Evolutionary conservation across 2,888 invertebrate species (phyloP), one percentile per base, ranked within the genome.

Genomic region (Andrena praecox): DNA sequence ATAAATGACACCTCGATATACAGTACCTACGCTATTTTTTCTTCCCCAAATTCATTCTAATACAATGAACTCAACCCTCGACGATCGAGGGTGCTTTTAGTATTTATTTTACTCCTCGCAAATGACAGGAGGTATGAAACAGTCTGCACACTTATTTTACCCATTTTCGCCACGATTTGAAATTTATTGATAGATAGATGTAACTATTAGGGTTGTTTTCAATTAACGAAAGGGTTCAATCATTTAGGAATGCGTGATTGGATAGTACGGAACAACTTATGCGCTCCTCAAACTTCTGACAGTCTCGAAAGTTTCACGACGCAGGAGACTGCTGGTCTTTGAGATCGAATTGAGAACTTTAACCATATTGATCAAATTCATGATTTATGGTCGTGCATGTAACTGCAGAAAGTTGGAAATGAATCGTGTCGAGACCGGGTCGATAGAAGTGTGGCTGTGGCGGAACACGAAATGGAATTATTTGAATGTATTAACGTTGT

Each of bases 341-440:
- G 56, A 16, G 27, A 7, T 35, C 10, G 33, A 56, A 72, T 60
- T 35, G 72, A 20, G n/a, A 77, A 66, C 59, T 72, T 64, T 8
- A 12, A 59, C 59, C 64, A 29, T 59, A 64, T 24, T 72, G 64
- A 59, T 56, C 48, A 64, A 77, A 72, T 77, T 77, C 48, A 24
- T 59, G 71, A 77, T 71, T 71, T 76, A 64, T 76, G 54, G 54
- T 63, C 50, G 31, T 35, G 6, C 42, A 2, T 35, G 63, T 71
- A 71, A 24, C 29, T 54, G 42, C 2, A 31, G n/a, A 2, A 31
- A 64, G 62, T 76, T 76, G 20, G 52, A 12, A 48, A 70, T 63
- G 54, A 71, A 63, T 64, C 35, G 16, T 8, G 8, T 16, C 56
- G n/a, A 27, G 24, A 56, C 20, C 2, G 56, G 59, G n/a, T n/a